These are phyloP conservation scores for Ochlodes sylvanus DNA, from an alignment of 2,888 invertebrate genomes.

Conservation along the genomic window DNA sequence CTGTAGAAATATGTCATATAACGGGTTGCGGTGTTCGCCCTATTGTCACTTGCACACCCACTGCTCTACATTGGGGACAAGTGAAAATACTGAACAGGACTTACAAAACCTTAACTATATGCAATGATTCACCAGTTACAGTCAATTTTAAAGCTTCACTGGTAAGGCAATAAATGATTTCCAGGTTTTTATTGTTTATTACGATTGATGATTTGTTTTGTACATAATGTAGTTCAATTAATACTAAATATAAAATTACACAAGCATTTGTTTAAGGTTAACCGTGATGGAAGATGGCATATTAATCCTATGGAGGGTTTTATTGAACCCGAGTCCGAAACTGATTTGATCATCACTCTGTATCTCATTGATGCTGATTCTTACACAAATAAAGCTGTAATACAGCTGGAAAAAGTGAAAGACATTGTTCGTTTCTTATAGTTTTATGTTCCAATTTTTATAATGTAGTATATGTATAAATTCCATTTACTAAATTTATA, in stretches of 20 bases:
- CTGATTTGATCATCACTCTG: constrained; percentile 61
- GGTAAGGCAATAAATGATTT: constrained; percentile 59
- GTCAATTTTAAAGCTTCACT: constrained; percentile 83
- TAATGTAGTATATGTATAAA: neutral
- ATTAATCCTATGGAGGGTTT: constrained; percentile 67
- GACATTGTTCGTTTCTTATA: constrained; percentile 68
- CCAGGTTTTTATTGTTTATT: neutral
- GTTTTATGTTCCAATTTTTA: neutral
- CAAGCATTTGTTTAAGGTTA: constrained; percentile 54
- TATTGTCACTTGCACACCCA: constrained; percentile 86
- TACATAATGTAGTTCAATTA: too few relatives aligned
- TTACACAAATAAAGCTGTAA: constrained; percentile 72
- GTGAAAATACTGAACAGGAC: constrained; percentile 83
- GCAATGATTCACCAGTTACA: constrained; percentile 89
- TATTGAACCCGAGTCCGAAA: constrained; percentile 70
- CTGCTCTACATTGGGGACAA: constrained; percentile 87
- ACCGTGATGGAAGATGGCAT: constrained; percentile 71
- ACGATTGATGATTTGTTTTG: neutral
- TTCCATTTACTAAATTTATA: too few relatives aligned
- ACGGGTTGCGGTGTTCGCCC: constrained; percentile 87
- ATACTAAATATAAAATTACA: too few relatives aligned
- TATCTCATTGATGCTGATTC: constrained; percentile 70
- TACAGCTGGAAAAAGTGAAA: constrained; percentile 75
- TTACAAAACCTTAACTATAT: constrained; percentile 80
- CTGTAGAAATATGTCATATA: constrained; percentile 78